phyloP scores from a whole-genome alignment of 2,797 vertebrate genomes.

The Aulostomus chinensis region DNA sequence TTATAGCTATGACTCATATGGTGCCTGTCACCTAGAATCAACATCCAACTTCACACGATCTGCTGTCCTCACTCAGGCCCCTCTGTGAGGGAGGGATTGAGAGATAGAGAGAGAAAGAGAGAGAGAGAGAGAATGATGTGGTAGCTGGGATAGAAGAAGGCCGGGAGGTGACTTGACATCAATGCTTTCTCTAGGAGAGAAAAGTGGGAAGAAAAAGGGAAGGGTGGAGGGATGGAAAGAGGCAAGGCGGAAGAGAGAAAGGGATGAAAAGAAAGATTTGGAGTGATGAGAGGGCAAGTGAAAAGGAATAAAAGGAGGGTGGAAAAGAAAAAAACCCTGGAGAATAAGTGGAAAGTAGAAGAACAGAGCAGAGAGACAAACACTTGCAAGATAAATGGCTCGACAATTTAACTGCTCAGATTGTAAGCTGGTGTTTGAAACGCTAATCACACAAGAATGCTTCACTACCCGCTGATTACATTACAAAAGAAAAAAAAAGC shows the following conservation, averaged over 20 bases:
- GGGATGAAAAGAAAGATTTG: conserved; percentile 2
- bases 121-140: background rate
- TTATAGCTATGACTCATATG: conserved; percentile 75
- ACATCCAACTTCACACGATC: conserved; percentile 66
- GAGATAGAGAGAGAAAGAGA: background rate
- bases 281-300: background rate
- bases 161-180: conserved; percentile 23
- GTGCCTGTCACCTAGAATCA: conserved; percentile 75
- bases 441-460: conserved; percentile 55
- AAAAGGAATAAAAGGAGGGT: background rate
- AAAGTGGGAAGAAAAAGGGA: background rate
- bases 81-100: conserved; percentile 24
- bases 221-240: background rate
- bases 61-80: conserved; percentile 43
- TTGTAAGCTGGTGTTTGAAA: conserved; percentile 26
- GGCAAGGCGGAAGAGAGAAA: background rate
- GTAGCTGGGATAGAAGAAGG: background rate
- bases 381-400: conserved; percentile 23
- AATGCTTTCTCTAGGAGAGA: conserved; percentile 25
- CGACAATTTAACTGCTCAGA: conserved; percentile 29
- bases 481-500: conserved; percentile 25
- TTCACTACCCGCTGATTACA: conserved; percentile 52
- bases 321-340: background rate
- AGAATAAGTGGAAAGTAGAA: conserved; percentile 1
- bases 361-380: conserved; percentile 2